Evolutionary conservation across 2,888 invertebrate genomes (phyloP).

Genomic region (Pimpla rufipes): DNA sequence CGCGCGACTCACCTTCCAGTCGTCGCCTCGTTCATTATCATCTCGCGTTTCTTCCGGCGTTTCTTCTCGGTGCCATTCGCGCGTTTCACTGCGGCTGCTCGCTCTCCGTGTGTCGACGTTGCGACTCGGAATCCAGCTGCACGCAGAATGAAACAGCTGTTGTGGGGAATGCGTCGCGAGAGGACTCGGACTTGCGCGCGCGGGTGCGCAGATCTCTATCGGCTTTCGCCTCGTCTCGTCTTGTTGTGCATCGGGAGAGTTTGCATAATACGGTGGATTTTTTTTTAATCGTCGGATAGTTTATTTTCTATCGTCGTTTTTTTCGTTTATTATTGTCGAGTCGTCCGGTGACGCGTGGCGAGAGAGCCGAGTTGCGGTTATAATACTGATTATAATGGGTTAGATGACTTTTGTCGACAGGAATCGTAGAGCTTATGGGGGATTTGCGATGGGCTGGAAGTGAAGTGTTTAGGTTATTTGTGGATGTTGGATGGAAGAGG

Average conservation of each 20-base stretch:
- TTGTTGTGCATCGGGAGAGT: background rate
- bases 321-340: no score
- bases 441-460: no score
- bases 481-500: no score
- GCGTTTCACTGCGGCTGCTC: background rate
- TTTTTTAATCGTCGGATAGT: no score
- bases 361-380: no score
- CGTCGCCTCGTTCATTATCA: background rate
- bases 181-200: background rate
- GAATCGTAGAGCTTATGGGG: no score
- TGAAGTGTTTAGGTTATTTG: no score
- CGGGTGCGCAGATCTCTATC: conserved; percentile 12
- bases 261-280: no score
- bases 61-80: background rate
- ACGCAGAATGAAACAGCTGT: conserved; percentile 51
- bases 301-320: no score
- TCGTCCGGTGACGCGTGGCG: no score
- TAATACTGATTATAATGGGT: no score
- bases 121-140: conserved; percentile 18
- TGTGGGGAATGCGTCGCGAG: background rate
- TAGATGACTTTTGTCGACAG: no score
- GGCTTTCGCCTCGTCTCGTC: background rate
- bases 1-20: background rate
- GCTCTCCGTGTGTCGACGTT: background rate
- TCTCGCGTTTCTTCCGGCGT: background rate